Evolutionary conservation across 1,140 invertebrate species (phyloP).

Genomic region (Phthorimaea operculella): DNA sequence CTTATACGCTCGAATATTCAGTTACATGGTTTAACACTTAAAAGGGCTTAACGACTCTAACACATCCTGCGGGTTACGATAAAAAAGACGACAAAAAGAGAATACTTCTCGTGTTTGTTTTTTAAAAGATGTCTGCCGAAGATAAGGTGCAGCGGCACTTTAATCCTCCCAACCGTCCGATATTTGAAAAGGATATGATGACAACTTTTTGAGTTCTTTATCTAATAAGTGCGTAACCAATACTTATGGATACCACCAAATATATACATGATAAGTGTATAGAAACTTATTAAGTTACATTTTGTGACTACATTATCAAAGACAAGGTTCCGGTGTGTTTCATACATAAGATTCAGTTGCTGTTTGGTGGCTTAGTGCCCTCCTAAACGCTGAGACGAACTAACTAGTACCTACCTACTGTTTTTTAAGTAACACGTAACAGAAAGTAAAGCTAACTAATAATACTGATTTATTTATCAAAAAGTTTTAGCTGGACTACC

Average conservation of each 20-base stretch:
- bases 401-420: too few relatives aligned
- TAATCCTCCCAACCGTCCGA: slow-evolving; percentile 58
- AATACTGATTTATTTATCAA: too few relatives aligned
- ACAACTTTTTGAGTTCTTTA: slow-evolving; percentile 58
- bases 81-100: slow-evolving; percentile 60
- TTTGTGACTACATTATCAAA: not conserved
- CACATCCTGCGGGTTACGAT: slow-evolving; percentile 66
- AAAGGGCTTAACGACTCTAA: slow-evolving; percentile 66
- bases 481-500: too few relatives aligned
- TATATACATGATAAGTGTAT: too few relatives aligned
- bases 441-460: too few relatives aligned
- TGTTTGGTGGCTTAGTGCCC: too few relatives aligned
- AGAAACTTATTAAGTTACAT: not conserved
- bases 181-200: slow-evolving; percentile 67
- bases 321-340: too few relatives aligned
- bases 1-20: slow-evolving; percentile 62
- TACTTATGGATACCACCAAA: slow-evolving; percentile 14
- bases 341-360: too few relatives aligned
- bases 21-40: slow-evolving; percentile 68
- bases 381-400: too few relatives aligned
- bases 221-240: slow-evolving; percentile 46
- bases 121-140: slow-evolving; percentile 65
- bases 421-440: too few relatives aligned
- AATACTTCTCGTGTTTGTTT: slow-evolving; percentile 62
- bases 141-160: slow-evolving; percentile 64